These are phyloP conservation scores for Rhinogobius similis DNA, from an alignment of 2,113 vertebrate species.

Conservation along the genomic window DNA sequence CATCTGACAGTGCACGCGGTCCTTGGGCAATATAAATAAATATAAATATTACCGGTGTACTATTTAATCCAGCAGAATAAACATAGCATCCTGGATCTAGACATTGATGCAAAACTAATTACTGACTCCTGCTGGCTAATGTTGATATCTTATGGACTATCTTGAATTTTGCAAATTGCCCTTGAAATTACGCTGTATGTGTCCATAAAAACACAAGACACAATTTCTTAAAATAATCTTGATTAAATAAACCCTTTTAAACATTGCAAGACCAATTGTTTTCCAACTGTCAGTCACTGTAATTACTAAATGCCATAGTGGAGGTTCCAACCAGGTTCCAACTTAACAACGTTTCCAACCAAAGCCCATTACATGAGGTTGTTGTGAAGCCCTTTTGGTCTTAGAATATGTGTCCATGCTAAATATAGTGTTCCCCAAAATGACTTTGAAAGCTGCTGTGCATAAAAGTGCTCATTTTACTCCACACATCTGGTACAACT, in stretches of 20 bases:
- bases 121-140: not conserved
- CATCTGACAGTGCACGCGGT: not conserved
- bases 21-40: not conserved
- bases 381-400: not conserved
- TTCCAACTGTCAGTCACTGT: not conserved
- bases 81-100: not conserved
- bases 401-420: not conserved
- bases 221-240: no score
- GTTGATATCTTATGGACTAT: not conserved
- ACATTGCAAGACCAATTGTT: not conserved
- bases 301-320: not conserved
- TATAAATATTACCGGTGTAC: no score
- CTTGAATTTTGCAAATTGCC: not conserved
- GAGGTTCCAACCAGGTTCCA: no score
- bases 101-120: not conserved
- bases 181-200: no score
- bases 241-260: not conserved
- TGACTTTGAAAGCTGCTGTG: not conserved
- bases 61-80: not conserved
- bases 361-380: not conserved
- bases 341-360: not conserved
- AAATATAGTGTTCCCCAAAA: constrained; percentile 1
- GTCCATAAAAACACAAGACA: no score
- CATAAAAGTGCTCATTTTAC: not conserved
- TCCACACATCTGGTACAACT: not conserved